Percentiles rank a stretch among this genome's conserved stretches.
phyloP scores from a whole-genome alignment of 2,113 vertebrate species.

The Protobothrops mucrosquamatus region DNA sequence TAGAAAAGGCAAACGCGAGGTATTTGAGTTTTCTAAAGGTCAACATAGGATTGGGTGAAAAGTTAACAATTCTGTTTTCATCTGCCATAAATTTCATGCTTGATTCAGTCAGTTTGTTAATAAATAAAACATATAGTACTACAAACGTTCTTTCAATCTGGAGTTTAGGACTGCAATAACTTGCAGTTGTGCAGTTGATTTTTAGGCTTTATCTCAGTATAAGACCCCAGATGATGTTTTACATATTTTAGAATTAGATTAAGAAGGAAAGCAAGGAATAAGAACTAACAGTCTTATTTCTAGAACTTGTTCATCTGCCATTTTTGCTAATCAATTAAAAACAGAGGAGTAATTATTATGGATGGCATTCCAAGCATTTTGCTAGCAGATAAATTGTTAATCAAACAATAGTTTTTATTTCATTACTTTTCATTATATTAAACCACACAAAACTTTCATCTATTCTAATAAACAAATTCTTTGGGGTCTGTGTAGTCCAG shows the following conservation, averaged over 20 bases:
- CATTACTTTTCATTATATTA: not conserved
- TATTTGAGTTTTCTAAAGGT: not conserved
- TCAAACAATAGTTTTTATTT: not conserved
- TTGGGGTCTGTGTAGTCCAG: not conserved
- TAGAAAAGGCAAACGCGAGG: not conserved
- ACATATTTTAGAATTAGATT: not conserved
- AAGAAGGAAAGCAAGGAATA: not conserved
- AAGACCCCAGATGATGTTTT: not conserved
- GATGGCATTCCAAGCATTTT: no score
- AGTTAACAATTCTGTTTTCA: not conserved
- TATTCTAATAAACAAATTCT: not conserved
- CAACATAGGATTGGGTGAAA: not conserved
- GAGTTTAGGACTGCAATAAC: not conserved
- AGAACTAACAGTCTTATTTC: not conserved
- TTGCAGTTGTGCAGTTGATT: not conserved
- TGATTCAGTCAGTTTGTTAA: not conserved
- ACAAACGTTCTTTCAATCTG: not conserved
- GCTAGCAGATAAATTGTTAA: not conserved
- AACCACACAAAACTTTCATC: not conserved
- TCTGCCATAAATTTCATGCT: not conserved
- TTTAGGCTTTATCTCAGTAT: not conserved
- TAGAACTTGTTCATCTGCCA: not conserved
- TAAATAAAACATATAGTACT: not conserved
- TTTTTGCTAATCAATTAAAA: not conserved
- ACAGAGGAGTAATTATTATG: not conserved